Percentiles rank a stretch among this genome's conserved stretches.
Conservation (phyloP, 1,140 invertebrate genomes). For the Drosophila repletoides region DNA sequence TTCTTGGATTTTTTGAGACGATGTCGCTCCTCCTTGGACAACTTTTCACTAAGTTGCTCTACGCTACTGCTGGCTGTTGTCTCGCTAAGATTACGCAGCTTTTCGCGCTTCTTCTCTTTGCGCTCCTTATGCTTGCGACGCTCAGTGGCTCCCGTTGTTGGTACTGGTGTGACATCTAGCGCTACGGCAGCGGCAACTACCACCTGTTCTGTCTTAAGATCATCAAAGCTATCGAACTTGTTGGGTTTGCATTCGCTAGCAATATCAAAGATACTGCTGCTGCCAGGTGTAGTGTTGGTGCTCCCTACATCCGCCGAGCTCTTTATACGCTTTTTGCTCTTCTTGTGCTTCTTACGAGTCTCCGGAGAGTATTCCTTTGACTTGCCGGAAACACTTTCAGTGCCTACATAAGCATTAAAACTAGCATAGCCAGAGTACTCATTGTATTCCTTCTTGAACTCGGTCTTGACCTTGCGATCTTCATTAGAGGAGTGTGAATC, state of each 20-base stretch:
- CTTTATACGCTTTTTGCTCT: conserved; percentile 91
- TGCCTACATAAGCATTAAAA: conserved; percentile 37
- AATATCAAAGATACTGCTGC: conserved; percentile 53
- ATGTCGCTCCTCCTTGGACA: conserved; percentile 77
- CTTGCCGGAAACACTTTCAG: conserved; percentile 16
- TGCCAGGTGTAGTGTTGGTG: neutral
- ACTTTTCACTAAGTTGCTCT: conserved; percentile 84
- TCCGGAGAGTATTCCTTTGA: conserved; percentile 82
- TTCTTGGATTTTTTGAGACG: conserved; percentile 85
- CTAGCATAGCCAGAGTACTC: conserved; percentile 48
- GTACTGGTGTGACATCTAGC: neutral
- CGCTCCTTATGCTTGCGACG: conserved; percentile 79
- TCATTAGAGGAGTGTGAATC: conserved; percentile 64
- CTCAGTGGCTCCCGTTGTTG: conserved; percentile 34
- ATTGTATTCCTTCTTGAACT: conserved; percentile 77
- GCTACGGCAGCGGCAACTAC: neutral
- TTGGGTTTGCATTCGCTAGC: conserved; percentile 44
- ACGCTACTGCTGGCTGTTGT: conserved; percentile 17
- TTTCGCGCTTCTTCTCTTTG: conserved; percentile 89
- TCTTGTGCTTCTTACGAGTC: conserved; percentile 90
- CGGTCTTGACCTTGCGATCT: conserved; percentile 61
- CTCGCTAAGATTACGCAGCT: conserved; percentile 83
- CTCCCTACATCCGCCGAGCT: conserved; percentile 79
- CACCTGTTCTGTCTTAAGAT: conserved; percentile 46
- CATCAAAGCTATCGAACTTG: conserved; percentile 59